Evolutionary conservation across 2,888 invertebrate genomes (phyloP), one percentile per base, ranked within the genome.

Genomic region (Polydrusus cervinus): DNA sequence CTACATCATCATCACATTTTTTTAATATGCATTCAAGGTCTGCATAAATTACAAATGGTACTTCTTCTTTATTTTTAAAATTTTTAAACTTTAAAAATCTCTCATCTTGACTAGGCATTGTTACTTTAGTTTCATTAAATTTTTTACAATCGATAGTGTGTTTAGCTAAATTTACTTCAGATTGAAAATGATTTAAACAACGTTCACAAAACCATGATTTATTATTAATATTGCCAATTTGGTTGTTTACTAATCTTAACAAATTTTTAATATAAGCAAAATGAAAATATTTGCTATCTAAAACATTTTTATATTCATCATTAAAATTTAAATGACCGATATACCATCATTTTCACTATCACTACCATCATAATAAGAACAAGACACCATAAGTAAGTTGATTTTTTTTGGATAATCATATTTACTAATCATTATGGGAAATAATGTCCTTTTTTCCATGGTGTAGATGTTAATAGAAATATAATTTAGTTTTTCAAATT

Each of bases 401-500:
- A 60, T 60, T 60, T 51, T 51, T 25, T 34, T 7, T 60, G 5
- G 9, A 60, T 16, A 3, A 13, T 34, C 11, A 5, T 2, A 34
- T 34, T 60, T 60, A 2, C 38, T 60, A n/a, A 51, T 5, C 0
- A 3, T 51, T 20, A 51, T 6, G 1, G 51, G 20, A 51, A 51
- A 51, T 20, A 67, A 40, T 67, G 30, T 14, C 40, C 30, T 67
- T 43, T 67, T 38, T 55, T 67, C 55, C 16, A 67, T 20, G 16
- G 70, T 66, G 47, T 80, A 81, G 0, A 83, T 79, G 57, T 82
- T 81, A 13, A 82, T 75, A 5, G 79, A 78, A 1, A 82, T 65
- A 43, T 79, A 51, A 55, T 82, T 82, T 16, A 77, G 71, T 30
- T 78, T 76, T 78, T 83, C 83, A 79, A 83, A 83, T 53, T 76